These are phyloP conservation scores for Tiliacea citrago DNA, from an alignment of 2,888 invertebrate species.

Conservation along the genomic window DNA sequence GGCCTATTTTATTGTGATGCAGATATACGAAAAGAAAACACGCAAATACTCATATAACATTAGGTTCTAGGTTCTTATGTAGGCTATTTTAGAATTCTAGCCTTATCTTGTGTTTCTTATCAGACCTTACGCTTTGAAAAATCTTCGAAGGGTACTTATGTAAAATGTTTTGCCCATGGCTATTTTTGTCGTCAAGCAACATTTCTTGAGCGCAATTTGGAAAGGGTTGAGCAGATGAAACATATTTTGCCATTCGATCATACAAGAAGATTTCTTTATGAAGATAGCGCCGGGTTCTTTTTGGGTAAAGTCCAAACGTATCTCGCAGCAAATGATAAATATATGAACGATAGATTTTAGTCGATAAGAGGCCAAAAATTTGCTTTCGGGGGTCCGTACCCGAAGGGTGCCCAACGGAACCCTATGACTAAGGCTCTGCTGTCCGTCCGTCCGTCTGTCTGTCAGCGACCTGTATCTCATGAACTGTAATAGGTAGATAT, in stretches of 20 bases:
- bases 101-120: constrained; percentile 1
- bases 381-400: not conserved
- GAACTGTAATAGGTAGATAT: too few relatives aligned
- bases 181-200: not conserved
- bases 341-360: not conserved
- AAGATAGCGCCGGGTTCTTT: not conserved
- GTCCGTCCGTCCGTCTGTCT: too few relatives aligned
- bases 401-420: too few relatives aligned
- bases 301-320: not conserved
- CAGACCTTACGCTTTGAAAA: not conserved
- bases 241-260: not conserved
- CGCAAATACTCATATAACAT: too few relatives aligned
- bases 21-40: too few relatives aligned
- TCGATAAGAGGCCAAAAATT: not conserved
- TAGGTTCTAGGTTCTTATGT: too few relatives aligned
- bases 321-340: not conserved
- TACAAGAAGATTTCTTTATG: not conserved
- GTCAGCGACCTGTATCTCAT: too few relatives aligned
- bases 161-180: constrained; percentile 3
- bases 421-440: too few relatives aligned
- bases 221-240: not conserved
- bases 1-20: too few relatives aligned
- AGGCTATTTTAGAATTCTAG: too few relatives aligned
- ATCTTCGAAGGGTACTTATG: not conserved
- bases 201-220: not conserved